These are phyloP conservation scores for Gila orcuttii DNA, from an alignment of 2,113 vertebrate genomes.

Conservation along the genomic window DNA sequence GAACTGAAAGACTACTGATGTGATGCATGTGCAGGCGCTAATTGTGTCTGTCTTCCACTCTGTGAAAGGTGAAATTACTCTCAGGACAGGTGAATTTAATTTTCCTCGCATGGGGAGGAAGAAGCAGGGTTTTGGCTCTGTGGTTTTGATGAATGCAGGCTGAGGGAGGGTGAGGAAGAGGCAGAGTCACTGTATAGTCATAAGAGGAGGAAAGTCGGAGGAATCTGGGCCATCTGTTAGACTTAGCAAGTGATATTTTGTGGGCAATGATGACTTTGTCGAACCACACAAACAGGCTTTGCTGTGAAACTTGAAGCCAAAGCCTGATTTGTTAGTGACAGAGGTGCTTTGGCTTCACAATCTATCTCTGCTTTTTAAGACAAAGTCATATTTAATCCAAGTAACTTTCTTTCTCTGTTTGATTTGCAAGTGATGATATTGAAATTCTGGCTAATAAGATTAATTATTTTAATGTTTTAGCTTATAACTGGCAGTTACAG, in stretches of 20 bases:
- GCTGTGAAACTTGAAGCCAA: constrained; percentile 34
- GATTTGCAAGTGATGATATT: not conserved
- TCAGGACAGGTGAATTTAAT: constrained; percentile 52
- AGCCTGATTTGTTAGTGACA: constrained; percentile 14
- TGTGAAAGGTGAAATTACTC: constrained; percentile 59
- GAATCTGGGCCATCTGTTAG: constrained; percentile 54
- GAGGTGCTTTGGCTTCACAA: constrained; percentile 26
- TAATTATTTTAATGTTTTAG: not conserved
- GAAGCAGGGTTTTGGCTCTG: constrained; percentile 48
- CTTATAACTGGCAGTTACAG: not conserved
- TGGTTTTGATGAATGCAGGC: constrained; percentile 55
- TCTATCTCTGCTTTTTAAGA: constrained; percentile 21
- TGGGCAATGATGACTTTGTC: constrained; percentile 22
- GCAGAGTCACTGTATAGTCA: constrained; percentile 42
- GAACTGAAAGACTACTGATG: constrained; percentile 33
- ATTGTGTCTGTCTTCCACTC: constrained; percentile 58
- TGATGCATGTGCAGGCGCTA: constrained; percentile 57
- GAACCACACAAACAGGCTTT: constrained; percentile 35
- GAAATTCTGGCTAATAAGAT: not conserved
- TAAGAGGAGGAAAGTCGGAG: constrained; percentile 50
- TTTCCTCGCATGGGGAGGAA: constrained; percentile 51
- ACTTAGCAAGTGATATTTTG: constrained; percentile 45
- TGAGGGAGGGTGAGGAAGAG: constrained; percentile 34
- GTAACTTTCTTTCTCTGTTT: constrained; percentile 30
- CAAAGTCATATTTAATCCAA: constrained; percentile 37